Conservation (phyloP, 2,797 vertebrate genomes). For the Sciurus carolinensis region DNA sequence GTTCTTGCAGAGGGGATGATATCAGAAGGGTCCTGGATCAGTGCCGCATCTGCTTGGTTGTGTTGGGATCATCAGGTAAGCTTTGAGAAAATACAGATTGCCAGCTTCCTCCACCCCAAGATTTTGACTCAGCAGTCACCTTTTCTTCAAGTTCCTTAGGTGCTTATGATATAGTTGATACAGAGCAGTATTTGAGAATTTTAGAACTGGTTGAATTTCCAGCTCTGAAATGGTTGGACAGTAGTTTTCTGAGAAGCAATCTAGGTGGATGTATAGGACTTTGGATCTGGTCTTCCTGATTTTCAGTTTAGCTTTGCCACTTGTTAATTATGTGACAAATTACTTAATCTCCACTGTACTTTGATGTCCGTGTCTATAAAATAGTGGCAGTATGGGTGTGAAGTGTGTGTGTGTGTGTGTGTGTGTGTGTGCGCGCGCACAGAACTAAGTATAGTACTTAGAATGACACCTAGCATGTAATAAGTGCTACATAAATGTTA, state of each 20-base stretch:
- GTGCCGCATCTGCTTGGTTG: too few species aligned
- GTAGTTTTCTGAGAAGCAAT: not conserved
- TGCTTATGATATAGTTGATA: not conserved
- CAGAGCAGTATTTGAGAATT: not conserved
- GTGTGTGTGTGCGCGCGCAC: fast-evolving
- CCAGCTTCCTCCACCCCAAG: not conserved
- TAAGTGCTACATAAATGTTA: not conserved
- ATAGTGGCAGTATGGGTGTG: not conserved
- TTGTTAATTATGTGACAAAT: not conserved
- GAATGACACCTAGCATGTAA: not conserved
- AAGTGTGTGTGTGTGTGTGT: fast-evolving
- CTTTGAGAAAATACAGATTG: not conserved
- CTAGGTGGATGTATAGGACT: not conserved
- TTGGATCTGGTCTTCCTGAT: not conserved
- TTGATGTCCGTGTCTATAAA: not conserved
- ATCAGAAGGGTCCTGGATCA: not conserved
- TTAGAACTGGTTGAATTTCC: not conserved
- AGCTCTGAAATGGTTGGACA: not conserved
- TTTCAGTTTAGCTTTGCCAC: not conserved
- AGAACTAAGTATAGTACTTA: not conserved
- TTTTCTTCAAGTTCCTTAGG: not conserved
- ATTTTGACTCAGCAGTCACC: not conserved
- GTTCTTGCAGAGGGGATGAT: not conserved
- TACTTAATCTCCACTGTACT: not conserved
- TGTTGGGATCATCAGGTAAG: not conserved